Evolutionary conservation across 2,797 vertebrate species (phyloP).

Genomic region (Scomberomorus guttatus): DNA sequence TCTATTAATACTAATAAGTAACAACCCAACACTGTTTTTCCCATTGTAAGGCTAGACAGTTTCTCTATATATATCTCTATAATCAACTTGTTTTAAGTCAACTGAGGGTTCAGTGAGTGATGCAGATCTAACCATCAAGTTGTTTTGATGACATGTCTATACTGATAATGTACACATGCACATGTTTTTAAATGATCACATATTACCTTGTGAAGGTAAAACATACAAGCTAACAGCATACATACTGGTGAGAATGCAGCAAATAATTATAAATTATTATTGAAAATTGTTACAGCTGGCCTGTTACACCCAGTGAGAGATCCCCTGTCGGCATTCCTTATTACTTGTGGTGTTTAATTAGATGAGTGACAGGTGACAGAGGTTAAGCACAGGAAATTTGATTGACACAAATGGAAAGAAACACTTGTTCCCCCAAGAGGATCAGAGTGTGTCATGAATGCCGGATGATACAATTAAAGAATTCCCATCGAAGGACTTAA

Average conservation of each 20-base stretch:
- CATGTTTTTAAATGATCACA: background rate
- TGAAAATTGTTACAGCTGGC: slow-evolving; percentile 30
- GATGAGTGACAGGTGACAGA: slow-evolving; percentile 75
- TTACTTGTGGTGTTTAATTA: slow-evolving; percentile 63
- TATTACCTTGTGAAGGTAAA: slow-evolving; percentile 7
- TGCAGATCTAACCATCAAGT: background rate
- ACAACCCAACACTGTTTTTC: too few relatives aligned
- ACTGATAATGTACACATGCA: background rate
- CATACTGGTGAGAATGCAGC: background rate
- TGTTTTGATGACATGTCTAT: background rate
- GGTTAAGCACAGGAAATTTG: slow-evolving; percentile 73
- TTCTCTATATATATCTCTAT: background rate
- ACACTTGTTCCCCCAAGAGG: slow-evolving; percentile 50
- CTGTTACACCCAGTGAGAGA: slow-evolving; percentile 16
- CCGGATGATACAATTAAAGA: slow-evolving; percentile 77
- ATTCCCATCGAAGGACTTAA: slow-evolving; percentile 63
- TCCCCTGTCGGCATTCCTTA: slow-evolving; percentile 49
- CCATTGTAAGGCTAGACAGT: background rate
- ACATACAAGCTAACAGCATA: background rate
- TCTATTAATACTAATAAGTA: background rate
- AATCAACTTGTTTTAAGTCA: background rate
- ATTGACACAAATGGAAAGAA: slow-evolving; percentile 72
- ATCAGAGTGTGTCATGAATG: slow-evolving; percentile 62
- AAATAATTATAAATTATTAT: slow-evolving; percentile 25
- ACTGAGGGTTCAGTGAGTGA: background rate